Evolutionary conservation across 2,113 vertebrate species (phyloP), one percentile per base, ranked within the genome.

Genomic region (Cricetomys ansorgei): DNA sequence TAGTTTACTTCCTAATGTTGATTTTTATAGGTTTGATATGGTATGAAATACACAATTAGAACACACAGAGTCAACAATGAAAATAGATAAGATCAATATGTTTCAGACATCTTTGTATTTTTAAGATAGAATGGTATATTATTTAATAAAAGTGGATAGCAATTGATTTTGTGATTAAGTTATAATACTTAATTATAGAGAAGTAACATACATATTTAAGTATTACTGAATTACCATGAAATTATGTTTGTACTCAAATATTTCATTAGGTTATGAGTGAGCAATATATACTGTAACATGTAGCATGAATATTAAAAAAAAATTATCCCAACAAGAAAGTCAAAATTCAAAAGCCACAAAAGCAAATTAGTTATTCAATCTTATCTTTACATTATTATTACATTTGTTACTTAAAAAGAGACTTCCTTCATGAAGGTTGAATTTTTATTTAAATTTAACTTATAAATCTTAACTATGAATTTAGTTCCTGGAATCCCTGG

Each of bases 1-100:
- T 13, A 80, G 29, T 79, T 92, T 95, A 86, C 88, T 93, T 95
- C 19, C n/a, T 95, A 88, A 75, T 95, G 27, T 50, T 1, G 72
- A 73, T 85, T 88, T 93, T 95, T 37, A 83, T 81, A 72, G 6
- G 4, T 88, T 31, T 84, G 17, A 57, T n/a, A 65, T 45, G 11
- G 1, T 25, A 85, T 89, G 83, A 94, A 86, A 84, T 79, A 13
- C 9, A 62, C 21, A 93, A 88, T 90, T 73, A 87, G 55, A 92
- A 48, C 12, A 53, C 0, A 29, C 3, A 65, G 23, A 48, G 69
- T 77, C 7, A 67, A 86, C n/a, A 87, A 87, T 67, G 27, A 79
- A 96, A 93, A 80, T 48, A 80, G 7, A 87, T 83, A 21, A 50
- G 21, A 73, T 62, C 65, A 89, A 43, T 53, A 80, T 57, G 23